These are phyloP conservation scores for Hormaphis cornu DNA, from an alignment of 1,140 invertebrate species.

Conservation along the genomic window DNA sequence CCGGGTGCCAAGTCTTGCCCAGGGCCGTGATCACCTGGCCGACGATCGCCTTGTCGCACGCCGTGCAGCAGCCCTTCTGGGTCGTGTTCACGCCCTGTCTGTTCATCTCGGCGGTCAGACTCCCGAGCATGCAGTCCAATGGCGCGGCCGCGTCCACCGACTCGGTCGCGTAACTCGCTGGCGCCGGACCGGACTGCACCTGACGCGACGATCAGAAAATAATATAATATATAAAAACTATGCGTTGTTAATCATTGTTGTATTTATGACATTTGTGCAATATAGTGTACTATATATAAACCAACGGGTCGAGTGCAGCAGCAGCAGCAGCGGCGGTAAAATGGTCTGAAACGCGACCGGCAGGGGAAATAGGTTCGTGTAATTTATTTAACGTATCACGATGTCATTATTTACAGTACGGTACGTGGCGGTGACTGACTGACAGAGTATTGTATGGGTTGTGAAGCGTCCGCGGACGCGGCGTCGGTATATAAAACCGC, in stretches of 20 bases:
- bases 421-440: not conserved
- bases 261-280: too few species aligned
- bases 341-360: too few species aligned
- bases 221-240: not conserved
- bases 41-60: conserved; percentile 95
- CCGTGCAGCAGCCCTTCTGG: conserved; percentile 95
- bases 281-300: too few species aligned
- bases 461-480: not conserved
- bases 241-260: too few species aligned
- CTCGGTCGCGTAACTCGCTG: conserved; percentile 34
- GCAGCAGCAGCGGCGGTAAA: too few species aligned
- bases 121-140: conserved; percentile 87
- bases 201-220: not conserved
- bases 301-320: too few species aligned
- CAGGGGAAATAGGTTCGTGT: too few species aligned
- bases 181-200: not conserved
- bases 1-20: conserved; percentile 98
- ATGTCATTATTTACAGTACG: not conserved
- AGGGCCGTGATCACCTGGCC: conserved; percentile 94
- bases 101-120: conserved; percentile 88
- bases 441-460: conserved; percentile 1
- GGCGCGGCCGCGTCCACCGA: conserved; percentile 45
- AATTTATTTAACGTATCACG: too few species aligned
- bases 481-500: conserved; percentile 15
- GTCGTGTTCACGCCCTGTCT: conserved; percentile 94